Base-by-base conservation (phyloP, 1,140 invertebrate genomes). In the Phymorhynchus buccinoides region DNA sequence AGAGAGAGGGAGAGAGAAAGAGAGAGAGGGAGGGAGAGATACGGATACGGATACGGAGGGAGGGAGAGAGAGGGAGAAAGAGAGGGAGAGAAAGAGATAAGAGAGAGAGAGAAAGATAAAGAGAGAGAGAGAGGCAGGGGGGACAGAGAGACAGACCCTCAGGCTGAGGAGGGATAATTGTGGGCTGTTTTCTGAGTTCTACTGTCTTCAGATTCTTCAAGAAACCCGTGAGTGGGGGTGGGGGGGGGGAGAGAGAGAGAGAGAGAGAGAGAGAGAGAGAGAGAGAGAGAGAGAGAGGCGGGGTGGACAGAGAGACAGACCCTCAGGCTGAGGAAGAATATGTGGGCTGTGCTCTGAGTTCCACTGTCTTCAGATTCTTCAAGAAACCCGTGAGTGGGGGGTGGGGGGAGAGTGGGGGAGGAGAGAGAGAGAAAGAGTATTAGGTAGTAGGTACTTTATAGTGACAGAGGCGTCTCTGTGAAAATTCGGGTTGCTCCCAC, bases 331-430 rank as follows among this genome's bases (percentile, higher is more conserved):
- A 95, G 39, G 94, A 96, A 88, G 97, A 97, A 30, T 98, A 95
- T 93, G 97, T 98, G 9, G 97, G 97, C 0, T 97, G 96, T 92
- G 96, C 96, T 3, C 93, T 97, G 0, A 95, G 95, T 68, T 96
- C 96, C 1, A 96, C 95, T 68, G 93, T 99, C 37, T 97, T 96
- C 91, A 95, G 95, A 94, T 95, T 94, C 86, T 93, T 88, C 85
- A 90, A 89, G 82, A 88, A 88, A 37, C 82, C 89, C 16, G 93
- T 93, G 66, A 68, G 73, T 41, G 22, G 62, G 0, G 62, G 62
- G 9, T 9, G 62, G 4, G 62, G 62, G 4, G 44, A 18, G 18
- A 48, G 44, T 9, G 44, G 18, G 44, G 18, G 44, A 48, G 44
- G 44, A 48, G 44, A 48, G 44, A 18, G 44, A 18, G 44, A 18